Percentiles rank a stretch among this genome's conserved stretches.
Conservation (phyloP, 2,888 invertebrate genomes). For the Caradrina kadenii region DNA sequence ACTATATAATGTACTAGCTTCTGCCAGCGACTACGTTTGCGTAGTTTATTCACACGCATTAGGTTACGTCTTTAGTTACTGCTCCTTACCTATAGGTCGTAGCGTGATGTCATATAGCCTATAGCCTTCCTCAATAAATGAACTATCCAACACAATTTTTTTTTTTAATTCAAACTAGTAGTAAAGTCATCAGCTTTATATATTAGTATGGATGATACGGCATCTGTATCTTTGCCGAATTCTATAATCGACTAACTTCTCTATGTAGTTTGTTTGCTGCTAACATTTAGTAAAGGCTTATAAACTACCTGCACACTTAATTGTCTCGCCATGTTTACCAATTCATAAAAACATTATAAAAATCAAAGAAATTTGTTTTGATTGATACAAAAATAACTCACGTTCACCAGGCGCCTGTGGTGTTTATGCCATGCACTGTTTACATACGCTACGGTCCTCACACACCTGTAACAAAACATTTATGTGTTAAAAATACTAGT, state of each 20-base stretch:
- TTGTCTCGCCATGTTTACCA: not conserved
- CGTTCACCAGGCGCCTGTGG: constrained; percentile 51
- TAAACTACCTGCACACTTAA: constrained; percentile 1
- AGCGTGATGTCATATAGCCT: too few species aligned
- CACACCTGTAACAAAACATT: constrained; percentile 68
- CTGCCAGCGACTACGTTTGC: too few species aligned
- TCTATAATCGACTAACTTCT: too few species aligned
- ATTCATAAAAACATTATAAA: constrained; percentile 8
- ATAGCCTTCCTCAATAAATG: too few species aligned
- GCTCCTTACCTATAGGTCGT: too few species aligned
- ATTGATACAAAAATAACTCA: constrained; percentile 56
- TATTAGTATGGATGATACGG: not conserved
- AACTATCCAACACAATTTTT: too few species aligned
- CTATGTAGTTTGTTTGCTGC: not conserved
- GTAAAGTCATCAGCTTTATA: too few species aligned
- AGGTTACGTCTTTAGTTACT: too few species aligned
- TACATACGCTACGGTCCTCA: constrained; percentile 44
- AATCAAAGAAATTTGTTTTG: constrained; percentile 19
- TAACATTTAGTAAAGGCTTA: not conserved
- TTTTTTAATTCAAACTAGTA: too few species aligned
- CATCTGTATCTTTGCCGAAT: too few species aligned
- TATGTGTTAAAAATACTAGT: constrained; percentile 36
- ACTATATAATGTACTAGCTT: too few species aligned
- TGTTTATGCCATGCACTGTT: constrained; percentile 61
- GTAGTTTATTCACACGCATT: too few species aligned